Evolutionary conservation across 2,797 vertebrate species (phyloP), one percentile per base, ranked within the genome.

Genomic region (Oryzias dopingdopingensis): DNA sequence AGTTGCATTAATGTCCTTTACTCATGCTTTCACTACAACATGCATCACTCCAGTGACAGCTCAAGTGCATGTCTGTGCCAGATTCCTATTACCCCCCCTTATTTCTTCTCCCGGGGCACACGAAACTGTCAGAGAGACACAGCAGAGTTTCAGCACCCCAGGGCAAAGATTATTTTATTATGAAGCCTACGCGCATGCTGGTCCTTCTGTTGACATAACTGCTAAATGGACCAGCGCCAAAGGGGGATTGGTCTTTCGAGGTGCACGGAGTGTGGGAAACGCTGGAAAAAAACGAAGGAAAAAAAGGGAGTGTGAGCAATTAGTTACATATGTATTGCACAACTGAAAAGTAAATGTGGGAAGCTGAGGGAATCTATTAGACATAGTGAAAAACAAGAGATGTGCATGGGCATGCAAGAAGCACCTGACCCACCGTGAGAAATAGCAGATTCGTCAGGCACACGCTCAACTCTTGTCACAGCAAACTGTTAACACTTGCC

Each of bases 91-190:
- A 43, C 54, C 42, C 1, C 14, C 42, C 1, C 12, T 56, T 65
- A 64, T 73, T 46, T 6, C 54, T 65, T 67, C 67, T 82, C 82
- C 53, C 42, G 17, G 69, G 83, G 79, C 72, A 72, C 82, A 78
- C 74, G 84, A 86, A 86, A 89, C 86, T 84, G 72, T 71, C 70
- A 78, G 64, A 53, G 67, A 80, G 73, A 71, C 75, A 60, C 73
- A 72, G 75, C 72, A 68, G 60, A 87, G 89, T 91, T 90, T 91
- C 89, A 83, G 70, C 72, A 74, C 90, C 87, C 61, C 63, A 71
- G 80, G 90, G 88, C 77, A 84, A 79, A 87, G 81, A 89, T 87
- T 84, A 86, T 85, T 88, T 83, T 82, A 79, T 85, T 84, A 84
- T 72, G 72, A 81, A 77, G 67, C 79, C 77, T 46, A 74, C 59